Percentiles rank a stretch among this genome's conserved stretches.
Conservation (phyloP, 2,888 invertebrate species). For the Oasisia sp. region DNA sequence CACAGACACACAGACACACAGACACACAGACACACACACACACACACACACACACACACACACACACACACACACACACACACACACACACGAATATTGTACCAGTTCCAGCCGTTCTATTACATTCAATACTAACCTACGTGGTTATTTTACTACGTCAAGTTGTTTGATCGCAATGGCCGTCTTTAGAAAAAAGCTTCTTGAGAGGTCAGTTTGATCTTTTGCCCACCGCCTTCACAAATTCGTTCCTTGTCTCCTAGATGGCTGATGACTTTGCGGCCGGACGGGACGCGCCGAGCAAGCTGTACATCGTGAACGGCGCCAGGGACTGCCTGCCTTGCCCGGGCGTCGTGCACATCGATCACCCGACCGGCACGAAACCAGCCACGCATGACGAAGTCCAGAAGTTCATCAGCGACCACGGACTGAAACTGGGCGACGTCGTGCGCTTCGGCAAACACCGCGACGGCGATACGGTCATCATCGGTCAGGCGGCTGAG, state of each 20-base stretch:
- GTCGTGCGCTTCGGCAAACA: slow-evolving; percentile 26
- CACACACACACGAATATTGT: too few relatives aligned
- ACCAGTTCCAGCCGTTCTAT: too few relatives aligned
- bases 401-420: slow-evolving; percentile 20
- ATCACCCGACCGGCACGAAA: background rate
- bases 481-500: slow-evolving; percentile 14
- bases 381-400: slow-evolving; percentile 22
- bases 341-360: background rate
- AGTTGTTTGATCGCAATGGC: too few relatives aligned
- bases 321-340: background rate
- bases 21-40: too few relatives aligned
- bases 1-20: too few relatives aligned
- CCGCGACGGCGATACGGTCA: slow-evolving; percentile 24
- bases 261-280: background rate
- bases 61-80: too few relatives aligned
- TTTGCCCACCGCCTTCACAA: too few relatives aligned
- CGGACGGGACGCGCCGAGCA: background rate
- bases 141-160: too few relatives aligned
- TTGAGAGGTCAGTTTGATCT: too few relatives aligned
- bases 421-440: slow-evolving; percentile 27
- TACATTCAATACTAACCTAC: too few relatives aligned
- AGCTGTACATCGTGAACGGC: background rate
- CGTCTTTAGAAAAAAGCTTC: too few relatives aligned
- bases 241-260: background rate
- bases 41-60: too few relatives aligned